Conservation (phyloP, 1,140 invertebrate species). For the Episyrphus balteatus region DNA sequence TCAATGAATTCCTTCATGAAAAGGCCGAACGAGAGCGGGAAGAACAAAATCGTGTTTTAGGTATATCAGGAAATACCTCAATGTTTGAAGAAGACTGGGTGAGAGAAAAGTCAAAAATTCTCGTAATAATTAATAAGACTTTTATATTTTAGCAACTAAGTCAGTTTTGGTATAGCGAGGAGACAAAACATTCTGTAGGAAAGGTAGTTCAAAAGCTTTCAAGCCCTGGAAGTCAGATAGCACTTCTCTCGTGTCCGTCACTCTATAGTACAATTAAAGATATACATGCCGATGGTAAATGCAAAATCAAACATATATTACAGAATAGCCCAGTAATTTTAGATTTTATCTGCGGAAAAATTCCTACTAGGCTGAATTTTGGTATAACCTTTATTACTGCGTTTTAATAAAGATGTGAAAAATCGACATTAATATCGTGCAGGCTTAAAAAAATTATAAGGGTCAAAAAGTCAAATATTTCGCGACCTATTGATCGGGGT, state of each 20-base stretch:
- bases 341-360: too few species aligned
- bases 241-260: conserved; percentile 82
- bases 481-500: too few species aligned
- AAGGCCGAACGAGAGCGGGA: conserved; percentile 49
- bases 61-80: conserved; percentile 41
- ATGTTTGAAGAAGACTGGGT: conserved; percentile 79
- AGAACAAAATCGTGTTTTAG: conserved; percentile 37
- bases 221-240: conserved; percentile 51
- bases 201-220: conserved; percentile 47
- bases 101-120: too few species aligned
- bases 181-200: conserved; percentile 58
- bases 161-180: conserved; percentile 90
- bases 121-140: too few species aligned
- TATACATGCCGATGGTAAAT: conserved; percentile 18
- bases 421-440: too few species aligned
- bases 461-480: too few species aligned
- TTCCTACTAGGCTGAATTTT: too few species aligned
- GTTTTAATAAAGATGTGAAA: too few species aligned
- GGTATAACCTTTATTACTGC: too few species aligned
- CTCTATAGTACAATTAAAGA: conserved; percentile 59
- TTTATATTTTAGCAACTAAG: conserved; percentile 80
- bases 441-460: too few species aligned
- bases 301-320: too few species aligned
- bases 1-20: conserved; percentile 74
- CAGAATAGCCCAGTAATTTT: too few species aligned